Percentiles rank a stretch among this genome's conserved stretches.
These are phyloP conservation scores for Haplochromis burtoni DNA, from an alignment of 2,113 vertebrate species.

Conservation along the genomic window DNA sequence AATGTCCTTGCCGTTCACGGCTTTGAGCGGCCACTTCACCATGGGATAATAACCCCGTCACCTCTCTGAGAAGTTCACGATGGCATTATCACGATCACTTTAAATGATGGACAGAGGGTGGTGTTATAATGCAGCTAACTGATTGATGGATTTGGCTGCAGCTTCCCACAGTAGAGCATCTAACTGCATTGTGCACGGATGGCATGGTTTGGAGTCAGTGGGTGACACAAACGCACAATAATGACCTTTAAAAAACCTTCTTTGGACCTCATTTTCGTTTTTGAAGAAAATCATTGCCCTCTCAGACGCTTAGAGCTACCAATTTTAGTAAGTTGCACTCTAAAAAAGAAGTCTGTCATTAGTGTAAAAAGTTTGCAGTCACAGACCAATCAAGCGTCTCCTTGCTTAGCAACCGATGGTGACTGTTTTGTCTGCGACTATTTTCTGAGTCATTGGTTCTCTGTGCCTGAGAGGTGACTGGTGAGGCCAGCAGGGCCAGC, in stretches of 20 bases:
- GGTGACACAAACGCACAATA: constrained; percentile 5
- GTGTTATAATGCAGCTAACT: constrained; percentile 13
- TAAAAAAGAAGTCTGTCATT: constrained; percentile 49
- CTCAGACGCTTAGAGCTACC: constrained; percentile 31
- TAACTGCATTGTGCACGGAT: background rate
- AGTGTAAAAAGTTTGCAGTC: constrained; percentile 37
- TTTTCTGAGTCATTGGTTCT: constrained; percentile 46
- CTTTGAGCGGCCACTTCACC: constrained; percentile 61
- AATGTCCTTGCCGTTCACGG: constrained; percentile 68
- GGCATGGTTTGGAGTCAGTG: background rate
- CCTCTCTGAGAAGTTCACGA: constrained; percentile 59
- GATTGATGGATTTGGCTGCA: constrained; percentile 18
- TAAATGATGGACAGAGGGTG: constrained; percentile 53
- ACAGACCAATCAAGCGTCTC: constrained; percentile 50
- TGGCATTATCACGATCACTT: constrained; percentile 62
- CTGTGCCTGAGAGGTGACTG: constrained; percentile 57
- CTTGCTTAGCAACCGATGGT: constrained; percentile 27
- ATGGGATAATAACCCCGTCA: constrained; percentile 63
- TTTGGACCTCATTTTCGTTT: constrained; percentile 10
- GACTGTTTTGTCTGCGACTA: constrained; percentile 43
- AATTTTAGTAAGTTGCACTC: constrained; percentile 37
- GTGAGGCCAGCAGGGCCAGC: constrained; percentile 42
- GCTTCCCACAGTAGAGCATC: background rate
- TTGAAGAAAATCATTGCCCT: background rate
- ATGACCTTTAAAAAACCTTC: background rate